Percentiles rank a stretch among this genome's conserved stretches.
Evolutionary conservation across 2,888 invertebrate species (phyloP).

Genomic region (Caenorhabditis virilis): DNA sequence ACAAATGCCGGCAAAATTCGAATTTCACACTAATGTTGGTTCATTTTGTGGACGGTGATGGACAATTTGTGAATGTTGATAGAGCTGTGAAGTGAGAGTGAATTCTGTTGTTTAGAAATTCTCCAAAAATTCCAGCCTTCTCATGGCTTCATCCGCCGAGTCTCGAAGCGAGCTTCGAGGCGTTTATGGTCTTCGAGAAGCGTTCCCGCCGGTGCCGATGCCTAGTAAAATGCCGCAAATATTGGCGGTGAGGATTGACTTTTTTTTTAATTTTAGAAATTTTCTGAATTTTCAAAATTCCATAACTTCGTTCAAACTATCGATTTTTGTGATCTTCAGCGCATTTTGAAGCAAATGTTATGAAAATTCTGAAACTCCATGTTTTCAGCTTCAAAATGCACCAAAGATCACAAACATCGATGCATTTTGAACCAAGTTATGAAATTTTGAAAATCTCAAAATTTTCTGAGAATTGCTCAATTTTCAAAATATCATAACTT

Average conservation of each 20-base stretch:
- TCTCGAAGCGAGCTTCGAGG: constrained; percentile 34
- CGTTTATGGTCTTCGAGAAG: constrained; percentile 44
- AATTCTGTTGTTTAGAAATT: neutral
- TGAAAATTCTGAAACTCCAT: too few species aligned
- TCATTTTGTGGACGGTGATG: constrained; percentile 42
- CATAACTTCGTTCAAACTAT: too few species aligned
- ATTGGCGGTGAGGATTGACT: constrained; percentile 8
- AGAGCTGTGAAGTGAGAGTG: constrained; percentile 29
- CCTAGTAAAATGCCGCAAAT: constrained; percentile 23
- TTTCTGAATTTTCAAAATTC: too few species aligned
- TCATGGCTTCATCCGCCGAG: constrained; percentile 30
- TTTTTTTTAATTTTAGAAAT: too few species aligned
- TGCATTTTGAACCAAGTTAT: too few species aligned
- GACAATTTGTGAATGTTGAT: constrained; percentile 44
- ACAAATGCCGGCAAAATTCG: constrained; percentile 47
- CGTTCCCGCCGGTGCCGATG: constrained; percentile 31
- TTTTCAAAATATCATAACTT: too few species aligned
- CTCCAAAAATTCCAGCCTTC: constrained; percentile 8
- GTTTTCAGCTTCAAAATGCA: too few species aligned
- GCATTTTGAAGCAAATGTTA: too few species aligned
- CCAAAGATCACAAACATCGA: too few species aligned
- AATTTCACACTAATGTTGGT: constrained; percentile 52
- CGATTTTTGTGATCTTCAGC: too few species aligned
- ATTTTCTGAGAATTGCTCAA: too few species aligned
- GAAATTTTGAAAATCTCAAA: too few species aligned